phyloP scores from a whole-genome alignment of 2,113 vertebrate species.

The Dryoscopus gambensis region DNA sequence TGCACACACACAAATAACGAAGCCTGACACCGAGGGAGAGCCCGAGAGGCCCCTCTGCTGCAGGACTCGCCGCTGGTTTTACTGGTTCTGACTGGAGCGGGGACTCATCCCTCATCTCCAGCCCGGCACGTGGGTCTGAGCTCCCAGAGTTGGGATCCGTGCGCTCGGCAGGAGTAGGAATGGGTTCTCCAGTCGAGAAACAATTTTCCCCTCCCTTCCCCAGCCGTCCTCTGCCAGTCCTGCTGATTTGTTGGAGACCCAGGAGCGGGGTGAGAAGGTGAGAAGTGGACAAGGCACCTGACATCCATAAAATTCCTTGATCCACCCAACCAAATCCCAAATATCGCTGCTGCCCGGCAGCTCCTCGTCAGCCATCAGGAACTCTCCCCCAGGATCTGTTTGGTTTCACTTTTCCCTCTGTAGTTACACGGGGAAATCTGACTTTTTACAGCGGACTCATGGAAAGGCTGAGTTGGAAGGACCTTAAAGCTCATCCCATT shows the following conservation, averaged over 20 bases:
- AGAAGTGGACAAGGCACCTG: neutral
- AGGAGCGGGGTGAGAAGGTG: neutral
- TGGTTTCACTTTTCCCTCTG: neutral
- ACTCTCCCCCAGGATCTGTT: neutral
- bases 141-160: neutral
- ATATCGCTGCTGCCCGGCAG: neutral
- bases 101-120: neutral
- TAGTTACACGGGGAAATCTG: neutral
- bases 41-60: neutral
- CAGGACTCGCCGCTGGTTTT: neutral
- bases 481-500: neutral
- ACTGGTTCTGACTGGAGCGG: neutral
- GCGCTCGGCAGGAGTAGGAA: neutral
- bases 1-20: neutral
- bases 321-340: neutral
- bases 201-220: neutral
- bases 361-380: neutral
- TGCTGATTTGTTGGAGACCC: neutral
- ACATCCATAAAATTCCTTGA: accelerated
- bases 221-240: neutral
- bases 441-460: neutral
- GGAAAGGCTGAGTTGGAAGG: neutral
- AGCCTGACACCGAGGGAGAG: neutral
- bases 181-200: neutral
- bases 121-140: accelerated